These are phyloP conservation scores for cat (Felis catus) DNA, from an alignment of 2,113 vertebrate species.

Conservation along the genomic window F.catus_Fca126_mat1.0 CM031412.1:63481001-63481500, in stretches of 20 bases:
- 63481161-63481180: constrained; percentile 5
- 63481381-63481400: background rate
- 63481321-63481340: background rate
- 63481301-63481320: background rate
- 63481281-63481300: background rate
- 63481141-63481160: background rate
- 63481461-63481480: background rate
- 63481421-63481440: background rate
- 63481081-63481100: constrained; percentile 16
- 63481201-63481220: constrained; percentile 26
- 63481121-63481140: constrained; percentile 25
- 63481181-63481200: constrained; percentile 33
- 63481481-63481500: background rate
- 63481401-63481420: background rate
- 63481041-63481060: background rate
- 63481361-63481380: background rate
- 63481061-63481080: constrained; percentile 16
- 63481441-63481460: background rate
- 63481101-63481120: background rate
- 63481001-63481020: constrained; percentile 3
- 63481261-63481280: background rate
- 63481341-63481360: background rate
- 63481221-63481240: constrained; percentile 56
- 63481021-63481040: background rate
- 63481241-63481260: constrained; percentile 8